Evolutionary conservation across 2,888 invertebrate species (phyloP), one percentile per base, ranked within the genome.

Genomic region (Cephus pygmeus): DNA sequence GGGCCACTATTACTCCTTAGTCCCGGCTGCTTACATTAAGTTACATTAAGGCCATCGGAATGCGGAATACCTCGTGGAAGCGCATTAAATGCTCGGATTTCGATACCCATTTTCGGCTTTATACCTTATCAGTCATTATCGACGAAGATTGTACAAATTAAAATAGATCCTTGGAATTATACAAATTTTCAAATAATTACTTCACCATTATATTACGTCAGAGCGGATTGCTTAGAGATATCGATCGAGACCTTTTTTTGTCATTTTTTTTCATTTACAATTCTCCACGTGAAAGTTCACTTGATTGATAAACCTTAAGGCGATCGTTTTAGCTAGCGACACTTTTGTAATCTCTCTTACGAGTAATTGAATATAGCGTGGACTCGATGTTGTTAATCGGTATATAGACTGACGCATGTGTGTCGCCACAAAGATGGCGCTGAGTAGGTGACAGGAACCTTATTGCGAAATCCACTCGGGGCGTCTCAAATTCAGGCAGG

Each of bases 401-500:
- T 56, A 23, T 56, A 23, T 35, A 35, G 56, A 56, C 23, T 23
- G 9, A 56, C 56, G 56, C 56, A 56, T 15, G 56, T 56, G 56
- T 56, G 56, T 56, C 23, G 23, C 56, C 23, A 56, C 23, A 56
- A 56, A 56, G 23, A 56, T 56, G 56, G 56, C 56, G 23, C 56
- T 56, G 56, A 56, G 23, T 56, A 76, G 80, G 81, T 79, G 82
- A 85, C 84, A 84, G 87, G 83, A 86, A 85, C 85, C 87, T 85
- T 83, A 84, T 84, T 86, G 86, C 83, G 85, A 90, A 89, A 89
- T 89, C 89, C 87, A 88, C 88, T 86, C 87, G 88, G 89, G 88
- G 87, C 88, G 88, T 88, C 88, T 89, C 87, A 88, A 90, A 91
- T 91, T 90, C 89, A 86, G 87, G 88, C 85, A 83, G 87, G 89